Base-by-base conservation (phyloP, 2,888 invertebrate genomes). In the Lepetodrilus schrolli region DNA sequence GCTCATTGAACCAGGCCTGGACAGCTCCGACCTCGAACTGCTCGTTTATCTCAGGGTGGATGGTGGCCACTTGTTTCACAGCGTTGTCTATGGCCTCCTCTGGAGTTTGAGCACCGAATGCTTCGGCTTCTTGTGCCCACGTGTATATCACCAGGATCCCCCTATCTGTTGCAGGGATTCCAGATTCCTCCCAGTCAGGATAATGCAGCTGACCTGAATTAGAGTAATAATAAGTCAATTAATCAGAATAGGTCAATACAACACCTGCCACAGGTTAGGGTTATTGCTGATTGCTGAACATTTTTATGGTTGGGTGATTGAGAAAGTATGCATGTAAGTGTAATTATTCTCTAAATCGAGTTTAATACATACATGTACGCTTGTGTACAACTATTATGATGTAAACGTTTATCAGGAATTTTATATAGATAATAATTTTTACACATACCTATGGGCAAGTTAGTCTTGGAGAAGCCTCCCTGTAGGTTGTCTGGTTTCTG, bases 11-110 rank as follows among this genome's bases (percentile, higher is more conserved):
- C 80, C 79, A 80, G 17, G 78, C 74, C 49, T 80, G 75, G 4
- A 78, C 74, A 7, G 66, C 69, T 3, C 78, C 80, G 58, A 75
- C 71, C 43, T 80, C 80, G 49, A 78, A 78, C 30, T 80, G 68
- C 17, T 70, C 20, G 20, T 66, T 30, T 2, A 75, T 73, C 65
- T 78, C 74, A 0, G 74, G 76, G 34, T 80, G 79, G n/a, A 79
- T 70, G 58, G 74, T 72, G 37, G 72, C 38, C 4, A 80, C 66
- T 47, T 78, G 70, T 1, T 69, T 36, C 30, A 80, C 70, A 23
- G 80, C 78, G 36, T 72, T 76, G 5, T 47, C 58, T 5, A 80
- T 69, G 4, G 78, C 76, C 30, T 74, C 71, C 21, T 72, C 48
- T 5, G 72, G 36, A 10, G 73, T 34, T 38, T 76, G 72, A 8